phyloP scores from a whole-genome alignment of 2,113 vertebrate species.

The Lamprotornis superbus region DNA sequence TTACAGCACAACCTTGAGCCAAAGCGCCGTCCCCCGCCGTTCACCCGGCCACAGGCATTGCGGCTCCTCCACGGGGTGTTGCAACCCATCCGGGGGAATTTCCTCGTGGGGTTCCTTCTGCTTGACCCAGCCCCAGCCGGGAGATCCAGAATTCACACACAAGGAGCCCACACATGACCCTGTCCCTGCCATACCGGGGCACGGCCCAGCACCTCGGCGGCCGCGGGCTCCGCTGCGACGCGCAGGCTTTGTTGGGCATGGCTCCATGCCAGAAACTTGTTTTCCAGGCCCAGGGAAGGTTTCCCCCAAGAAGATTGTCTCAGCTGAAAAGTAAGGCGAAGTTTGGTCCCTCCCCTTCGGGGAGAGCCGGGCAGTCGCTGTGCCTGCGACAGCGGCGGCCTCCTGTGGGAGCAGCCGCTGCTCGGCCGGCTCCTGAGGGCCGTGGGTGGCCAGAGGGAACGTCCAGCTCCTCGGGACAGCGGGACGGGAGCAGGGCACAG shows the following conservation, averaged over 20 bases:
- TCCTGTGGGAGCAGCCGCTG: background rate
- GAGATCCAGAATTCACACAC: background rate
- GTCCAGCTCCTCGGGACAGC: background rate
- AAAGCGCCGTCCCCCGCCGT: accelerated
- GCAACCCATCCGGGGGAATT: background rate
- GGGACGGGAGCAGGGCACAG: background rate
- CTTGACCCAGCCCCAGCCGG: background rate
- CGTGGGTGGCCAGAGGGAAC: accelerated
- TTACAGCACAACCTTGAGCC: background rate
- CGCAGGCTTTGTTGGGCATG: background rate
- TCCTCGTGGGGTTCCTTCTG: background rate
- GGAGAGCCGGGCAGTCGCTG: background rate
- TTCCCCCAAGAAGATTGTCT: background rate
- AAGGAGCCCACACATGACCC: background rate
- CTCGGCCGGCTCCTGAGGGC: background rate
- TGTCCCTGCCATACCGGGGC: background rate
- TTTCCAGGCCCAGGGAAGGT: background rate
- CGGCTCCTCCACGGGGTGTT: background rate
- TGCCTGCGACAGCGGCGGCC: background rate
- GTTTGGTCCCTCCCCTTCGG: conserved; percentile 54
- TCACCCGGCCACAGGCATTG: accelerated
- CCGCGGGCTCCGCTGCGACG: background rate
- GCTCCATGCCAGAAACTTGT: background rate
- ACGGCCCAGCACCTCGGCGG: background rate
- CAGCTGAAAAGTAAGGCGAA: background rate